Evolutionary conservation across 2,888 invertebrate species (phyloP).

Genomic region (Hipparchia sbordonii): DNA sequence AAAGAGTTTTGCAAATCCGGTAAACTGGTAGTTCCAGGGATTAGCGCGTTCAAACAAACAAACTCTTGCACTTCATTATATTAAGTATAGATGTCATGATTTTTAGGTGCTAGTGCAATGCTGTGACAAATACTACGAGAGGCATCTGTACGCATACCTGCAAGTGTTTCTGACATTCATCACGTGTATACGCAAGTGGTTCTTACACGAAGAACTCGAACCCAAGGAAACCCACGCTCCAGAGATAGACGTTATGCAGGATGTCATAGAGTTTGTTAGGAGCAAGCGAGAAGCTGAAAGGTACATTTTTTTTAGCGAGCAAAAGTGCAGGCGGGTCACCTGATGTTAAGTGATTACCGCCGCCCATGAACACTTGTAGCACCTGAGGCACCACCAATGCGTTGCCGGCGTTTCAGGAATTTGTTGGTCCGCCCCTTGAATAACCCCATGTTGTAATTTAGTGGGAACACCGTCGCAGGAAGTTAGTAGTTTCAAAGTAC

Average conservation of each 20-base stretch:
- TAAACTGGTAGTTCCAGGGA: too few relatives aligned
- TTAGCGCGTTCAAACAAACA: too few relatives aligned
- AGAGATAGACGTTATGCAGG: slow-evolving; percentile 57
- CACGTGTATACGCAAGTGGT: slow-evolving; percentile 84
- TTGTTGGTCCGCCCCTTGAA: too few relatives aligned
- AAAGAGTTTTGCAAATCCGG: too few relatives aligned
- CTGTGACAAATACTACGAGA: slow-evolving; percentile 82
- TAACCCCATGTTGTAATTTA: too few relatives aligned
- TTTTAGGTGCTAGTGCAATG: slow-evolving; percentile 83
- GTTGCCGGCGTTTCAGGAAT: too few relatives aligned
- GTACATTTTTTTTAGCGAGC: not conserved
- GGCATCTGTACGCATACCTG: slow-evolving; percentile 84
- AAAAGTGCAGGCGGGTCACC: too few relatives aligned
- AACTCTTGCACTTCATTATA: too few relatives aligned
- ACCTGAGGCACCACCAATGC: too few relatives aligned
- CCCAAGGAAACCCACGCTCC: slow-evolving; percentile 13
- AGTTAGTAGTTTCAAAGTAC: too few relatives aligned
- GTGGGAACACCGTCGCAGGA: too few relatives aligned
- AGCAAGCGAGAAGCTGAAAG: slow-evolving; percentile 60
- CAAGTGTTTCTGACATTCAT: slow-evolving; percentile 88
- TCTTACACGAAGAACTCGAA: slow-evolving; percentile 42
- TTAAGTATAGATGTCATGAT: slow-evolving; percentile 37
- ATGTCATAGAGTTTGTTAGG: slow-evolving; percentile 65
- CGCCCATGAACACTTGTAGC: not conserved
- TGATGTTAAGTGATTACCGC: too few relatives aligned